Evolutionary conservation across 2,888 invertebrate genomes (phyloP).

Genomic region (Hyles lineata): DNA sequence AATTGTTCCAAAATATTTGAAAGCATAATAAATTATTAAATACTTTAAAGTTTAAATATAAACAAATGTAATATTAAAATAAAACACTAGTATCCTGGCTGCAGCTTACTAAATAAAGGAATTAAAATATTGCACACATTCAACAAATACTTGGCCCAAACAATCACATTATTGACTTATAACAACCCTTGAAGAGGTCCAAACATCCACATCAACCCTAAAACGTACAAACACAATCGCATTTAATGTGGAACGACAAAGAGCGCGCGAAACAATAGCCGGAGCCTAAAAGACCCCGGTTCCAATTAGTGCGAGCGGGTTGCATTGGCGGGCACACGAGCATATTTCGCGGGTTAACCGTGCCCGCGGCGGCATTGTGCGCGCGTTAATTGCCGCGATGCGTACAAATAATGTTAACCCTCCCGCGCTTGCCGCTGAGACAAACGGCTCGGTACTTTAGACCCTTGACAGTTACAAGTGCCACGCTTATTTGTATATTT

Average conservation of each 20-base stretch:
- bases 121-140: conserved; percentile 1
- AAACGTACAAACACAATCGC: conserved; percentile 27
- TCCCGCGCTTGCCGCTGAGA: conserved; percentile 37
- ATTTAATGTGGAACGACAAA: conserved; percentile 33
- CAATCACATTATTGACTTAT: conserved; percentile 24
- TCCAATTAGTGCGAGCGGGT: conserved; percentile 40
- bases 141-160: neutral
- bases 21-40: too few relatives aligned
- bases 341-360: conserved; percentile 60
- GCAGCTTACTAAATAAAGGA: neutral
- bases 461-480: conserved; percentile 27
- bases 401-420: conserved; percentile 36
- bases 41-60: too few relatives aligned
- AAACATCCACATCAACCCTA: conserved; percentile 19
- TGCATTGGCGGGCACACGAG: conserved; percentile 51
- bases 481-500: conserved; percentile 31
- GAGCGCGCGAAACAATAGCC: conserved; percentile 41
- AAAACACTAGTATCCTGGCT: too few relatives aligned
- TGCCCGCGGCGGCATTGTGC: conserved; percentile 46
- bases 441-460: conserved; percentile 37
- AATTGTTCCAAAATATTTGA: too few relatives aligned
- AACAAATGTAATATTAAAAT: too few relatives aligned
- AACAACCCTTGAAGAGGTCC: conserved; percentile 20
- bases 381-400: conserved; percentile 51
- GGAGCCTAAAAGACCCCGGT: conserved; percentile 38